Evolutionary conservation across 2,888 invertebrate genomes (phyloP).

Genomic region (Adela reaumurella): DNA sequence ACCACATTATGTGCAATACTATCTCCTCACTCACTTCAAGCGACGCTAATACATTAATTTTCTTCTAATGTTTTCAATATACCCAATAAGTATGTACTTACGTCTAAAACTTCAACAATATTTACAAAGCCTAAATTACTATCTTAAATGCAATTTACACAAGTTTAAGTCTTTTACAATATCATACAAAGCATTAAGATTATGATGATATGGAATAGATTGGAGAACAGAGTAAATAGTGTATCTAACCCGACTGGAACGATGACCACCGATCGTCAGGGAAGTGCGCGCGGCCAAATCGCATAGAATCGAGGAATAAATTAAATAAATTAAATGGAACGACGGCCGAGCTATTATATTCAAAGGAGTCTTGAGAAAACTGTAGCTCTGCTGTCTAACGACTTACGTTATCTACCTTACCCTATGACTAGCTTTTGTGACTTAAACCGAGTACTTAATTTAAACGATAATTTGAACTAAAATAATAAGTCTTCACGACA

Average conservation of each 20-base stretch:
- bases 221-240: no score
- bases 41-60: constrained; percentile 40
- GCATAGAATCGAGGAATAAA: no score
- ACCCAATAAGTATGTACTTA: constrained; percentile 15
- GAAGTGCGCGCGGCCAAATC: no score
- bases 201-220: constrained; percentile 43
- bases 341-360: not conserved
- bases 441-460: not conserved
- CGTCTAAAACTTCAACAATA: constrained; percentile 56
- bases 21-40: constrained; percentile 33
- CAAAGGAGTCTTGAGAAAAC: not conserved
- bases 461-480: not conserved
- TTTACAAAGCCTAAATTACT: constrained; percentile 54
- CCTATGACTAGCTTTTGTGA: not conserved
- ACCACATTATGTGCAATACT: constrained; percentile 35
- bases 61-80: constrained; percentile 37
- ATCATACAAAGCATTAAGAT: constrained; percentile 50
- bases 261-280: no score
- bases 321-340: not conserved
- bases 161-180: constrained; percentile 48
- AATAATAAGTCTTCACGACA: not conserved
- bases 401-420: not conserved
- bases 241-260: no score
- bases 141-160: constrained; percentile 56
- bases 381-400: not conserved